phyloP scores from a whole-genome alignment of 2,888 invertebrate genomes.

The Sarcophaga carnaria region DNA sequence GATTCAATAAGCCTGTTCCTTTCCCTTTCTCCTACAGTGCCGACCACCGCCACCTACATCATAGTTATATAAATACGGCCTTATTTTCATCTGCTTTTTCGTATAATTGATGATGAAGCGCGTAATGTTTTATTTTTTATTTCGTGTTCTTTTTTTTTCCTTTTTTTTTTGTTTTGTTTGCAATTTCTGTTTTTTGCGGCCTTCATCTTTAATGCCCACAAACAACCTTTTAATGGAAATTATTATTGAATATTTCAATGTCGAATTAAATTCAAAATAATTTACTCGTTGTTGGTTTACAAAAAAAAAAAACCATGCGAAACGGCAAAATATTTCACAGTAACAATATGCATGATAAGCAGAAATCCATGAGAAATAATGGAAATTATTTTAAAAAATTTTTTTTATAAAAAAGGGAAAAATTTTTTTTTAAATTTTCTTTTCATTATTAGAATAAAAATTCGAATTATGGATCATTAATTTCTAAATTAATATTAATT shows the following conservation, averaged over 20 bases:
- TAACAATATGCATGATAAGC: slow-evolving; percentile 10
- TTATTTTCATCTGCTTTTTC: not conserved
- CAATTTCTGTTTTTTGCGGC: not conserved
- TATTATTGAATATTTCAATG: slow-evolving; percentile 52
- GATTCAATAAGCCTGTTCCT: slow-evolving; percentile 46
- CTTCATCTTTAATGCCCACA: slow-evolving; percentile 37
- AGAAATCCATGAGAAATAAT: slow-evolving; percentile 6
- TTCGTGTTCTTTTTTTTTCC: not conserved
- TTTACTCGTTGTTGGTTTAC: slow-evolving; percentile 51
- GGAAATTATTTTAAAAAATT: not conserved
- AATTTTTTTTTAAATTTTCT: too few species aligned
- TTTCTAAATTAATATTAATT: not conserved
- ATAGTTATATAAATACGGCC: not conserved
- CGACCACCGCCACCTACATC: not conserved
- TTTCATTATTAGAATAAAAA: not conserved
- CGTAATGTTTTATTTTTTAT: not conserved
- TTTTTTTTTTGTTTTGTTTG: not conserved
- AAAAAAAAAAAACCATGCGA: not conserved
- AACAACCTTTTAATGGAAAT: slow-evolving; percentile 52
- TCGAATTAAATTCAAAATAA: slow-evolving; percentile 39
- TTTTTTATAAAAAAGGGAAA: too few species aligned
- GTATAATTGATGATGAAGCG: slow-evolving; percentile 59
- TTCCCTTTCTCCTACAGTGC: not conserved
- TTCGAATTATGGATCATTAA: not conserved
- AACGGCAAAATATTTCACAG: too few species aligned